Percentiles rank a stretch among this genome's conserved stretches.
Evolutionary conservation across 53 echinoderm and acorn worm genomes (phyloP).

Genomic region (Luidia sarsii): DNA sequence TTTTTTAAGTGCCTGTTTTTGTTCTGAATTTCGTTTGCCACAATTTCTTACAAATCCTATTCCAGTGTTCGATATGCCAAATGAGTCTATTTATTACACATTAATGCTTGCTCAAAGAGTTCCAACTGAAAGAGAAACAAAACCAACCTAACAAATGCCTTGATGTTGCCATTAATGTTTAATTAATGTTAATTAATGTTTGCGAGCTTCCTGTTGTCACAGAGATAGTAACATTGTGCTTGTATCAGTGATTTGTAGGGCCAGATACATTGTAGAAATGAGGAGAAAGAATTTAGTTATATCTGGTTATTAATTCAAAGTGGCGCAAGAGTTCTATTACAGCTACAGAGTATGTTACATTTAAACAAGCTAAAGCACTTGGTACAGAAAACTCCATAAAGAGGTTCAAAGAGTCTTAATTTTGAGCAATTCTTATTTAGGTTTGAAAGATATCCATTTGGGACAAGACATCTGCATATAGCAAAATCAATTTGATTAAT

Average conservation of each 20-base stretch:
- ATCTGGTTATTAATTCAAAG: neutral
- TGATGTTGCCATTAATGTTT: neutral
- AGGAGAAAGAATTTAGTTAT: neutral
- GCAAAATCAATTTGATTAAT: no score
- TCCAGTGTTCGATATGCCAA: neutral
- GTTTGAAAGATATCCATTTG: no score
- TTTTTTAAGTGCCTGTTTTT: neutral
- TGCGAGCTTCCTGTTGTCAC: constrained; percentile 4
- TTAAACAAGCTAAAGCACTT: no score
- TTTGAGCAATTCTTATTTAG: no score
- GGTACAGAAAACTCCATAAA: no score
- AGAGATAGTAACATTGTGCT: neutral
- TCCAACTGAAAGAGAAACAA: neutral
- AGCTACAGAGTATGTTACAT: no score
- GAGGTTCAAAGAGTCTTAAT: no score
- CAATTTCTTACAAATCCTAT: neutral
- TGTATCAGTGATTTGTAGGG: neutral
- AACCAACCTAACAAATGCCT: neutral
- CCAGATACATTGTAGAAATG: neutral
- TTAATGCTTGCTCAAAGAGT: constrained; percentile 17
- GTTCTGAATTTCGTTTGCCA: neutral
- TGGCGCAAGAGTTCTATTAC: neutral
- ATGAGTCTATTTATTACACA: neutral
- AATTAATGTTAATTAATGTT: neutral
- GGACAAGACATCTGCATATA: no score